Base-by-base conservation (phyloP, 2,888 invertebrate genomes). In the Ephialtes manifestator region DNA sequence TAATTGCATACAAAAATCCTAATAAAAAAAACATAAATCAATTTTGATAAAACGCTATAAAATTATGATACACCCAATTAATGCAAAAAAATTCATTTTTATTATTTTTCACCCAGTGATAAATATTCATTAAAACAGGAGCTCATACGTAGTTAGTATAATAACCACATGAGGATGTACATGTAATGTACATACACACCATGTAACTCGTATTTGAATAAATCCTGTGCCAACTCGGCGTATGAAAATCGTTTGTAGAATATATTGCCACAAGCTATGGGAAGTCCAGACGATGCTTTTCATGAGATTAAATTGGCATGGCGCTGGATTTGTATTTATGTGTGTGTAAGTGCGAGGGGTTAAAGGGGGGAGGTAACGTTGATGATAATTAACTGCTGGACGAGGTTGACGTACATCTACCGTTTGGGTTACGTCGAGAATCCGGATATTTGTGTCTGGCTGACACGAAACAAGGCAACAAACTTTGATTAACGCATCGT, bases 331-430 rank as follows among this genome's bases (percentile, higher is more conserved):
- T 51, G 31, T 24, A 46, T 53, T 35, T 51, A 18, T 15, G 11
- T 76, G 46, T 18, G 43, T 20, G 68, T 15, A 58, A 2, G 58
- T 11, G 11, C 2, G 10, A 53, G 28, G 31, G 28, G 28, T n/a
- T n/a, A n/a, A n/a, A n/a, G 20, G 43, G 5, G n/a, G 51, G 63
- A 74, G 71, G 8, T 51, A 68, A 58, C 86, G 83, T 79, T 90
- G 89, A 89, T 88, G 87, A 88, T 88, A 90, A 90, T 90, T 89
- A 89, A 87, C 82, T 83, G 83, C 78, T 82, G 68, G 72, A 68
- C 53, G 58, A 48, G 58, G 68, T 74, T 77, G 88, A 83, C 84
- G 82, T 70, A 79, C 63, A 72, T 65, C 75, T 13, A 53, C 58
- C 31, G 43, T 48, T 72, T 63, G 39, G 39, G 20, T 28, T 68